Base-by-base conservation (phyloP, 2,888 invertebrate genomes). In the Chrysolina haemoptera region DNA sequence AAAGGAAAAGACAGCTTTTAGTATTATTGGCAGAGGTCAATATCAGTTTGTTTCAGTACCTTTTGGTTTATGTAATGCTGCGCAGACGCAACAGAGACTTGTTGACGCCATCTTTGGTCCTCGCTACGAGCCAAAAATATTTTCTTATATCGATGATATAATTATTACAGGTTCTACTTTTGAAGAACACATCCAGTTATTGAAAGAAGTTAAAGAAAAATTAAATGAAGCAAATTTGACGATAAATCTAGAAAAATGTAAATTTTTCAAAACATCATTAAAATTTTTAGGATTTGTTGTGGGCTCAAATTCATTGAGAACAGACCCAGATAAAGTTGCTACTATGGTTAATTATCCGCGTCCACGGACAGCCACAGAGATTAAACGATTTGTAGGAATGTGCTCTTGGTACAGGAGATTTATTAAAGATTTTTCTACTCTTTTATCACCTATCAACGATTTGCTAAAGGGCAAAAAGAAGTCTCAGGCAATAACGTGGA, bases 231-330 rank as follows among this genome's bases (percentile, higher is more conserved):
- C 12, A 22, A 35, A 62, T 8, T 35, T 12, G 3, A 62, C 35
- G 5, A 35, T 62, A 9, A 62, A 62, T 16, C 9, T 27, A 12
- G 62, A 62, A 1, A 62, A 27, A 35, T 62, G 62, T 62, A 16
- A 16, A 14, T 27, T 62, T 14, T 62, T 62, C 4, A 9, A 35
- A 14, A 10, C n/a, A n/a, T n/a, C n/a, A n/a, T n/a, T n/a, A n/a
- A 14, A 62, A 62, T 35, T 27, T 18, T 35, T 62, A 1, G 62
- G 62, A 16, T 62, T n/a, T 35, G 16, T 62, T 16, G 62, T 62
- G 12, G 62, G 27, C 10, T 27, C n/a, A 2, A n/a, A 16, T 10
- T 22, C 27, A 4, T 16, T 62, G 3, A 14, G 62, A 27, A 62
- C 40, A 18, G 9, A 27, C 18, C 62, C 62, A 12, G 9, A 62